These are phyloP conservation scores for Drosophila repletoides DNA, from an alignment of 1,140 invertebrate genomes.

Conservation along the genomic window DNA sequence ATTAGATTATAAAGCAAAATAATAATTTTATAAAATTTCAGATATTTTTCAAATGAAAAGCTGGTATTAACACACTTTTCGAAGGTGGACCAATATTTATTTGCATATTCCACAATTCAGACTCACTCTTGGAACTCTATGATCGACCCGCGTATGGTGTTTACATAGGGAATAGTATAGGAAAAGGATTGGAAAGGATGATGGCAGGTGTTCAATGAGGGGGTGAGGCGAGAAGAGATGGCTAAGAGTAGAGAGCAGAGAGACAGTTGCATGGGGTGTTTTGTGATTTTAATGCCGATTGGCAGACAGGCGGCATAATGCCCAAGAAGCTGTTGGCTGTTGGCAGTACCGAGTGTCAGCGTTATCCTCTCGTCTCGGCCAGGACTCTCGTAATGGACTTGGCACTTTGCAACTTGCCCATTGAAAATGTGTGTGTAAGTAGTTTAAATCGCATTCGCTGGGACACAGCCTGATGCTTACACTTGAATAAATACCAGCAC, in stretches of 20 bases:
- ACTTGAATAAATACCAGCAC: slow-evolving; percentile 76
- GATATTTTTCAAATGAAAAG: no score
- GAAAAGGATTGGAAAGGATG: slow-evolving; percentile 33
- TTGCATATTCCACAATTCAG: no score
- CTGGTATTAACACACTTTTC: no score
- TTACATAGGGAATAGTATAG: slow-evolving; percentile 32
- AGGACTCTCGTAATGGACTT: slow-evolving; percentile 67
- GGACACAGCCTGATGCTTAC: slow-evolving; percentile 55
- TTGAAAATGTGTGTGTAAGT: slow-evolving; percentile 79
- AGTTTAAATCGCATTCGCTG: slow-evolving; percentile 74
- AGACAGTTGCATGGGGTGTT: slow-evolving; percentile 46
- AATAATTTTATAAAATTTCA: no score
- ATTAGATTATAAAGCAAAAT: no score
- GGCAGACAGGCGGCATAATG: slow-evolving; percentile 53
- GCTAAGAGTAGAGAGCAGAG: background rate
- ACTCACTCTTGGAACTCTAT: no score
- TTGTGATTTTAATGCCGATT: slow-evolving; percentile 80
- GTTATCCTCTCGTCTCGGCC: slow-evolving; percentile 45
- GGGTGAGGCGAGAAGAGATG: background rate
- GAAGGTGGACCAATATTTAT: no score
- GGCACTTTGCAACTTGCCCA: slow-evolving; percentile 76
- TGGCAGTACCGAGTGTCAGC: slow-evolving; percentile 23
- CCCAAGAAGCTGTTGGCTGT: slow-evolving; percentile 4
- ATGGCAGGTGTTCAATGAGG: slow-evolving; percentile 16
- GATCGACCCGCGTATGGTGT: slow-evolving; percentile 4